Base-by-base conservation (phyloP, 1,140 invertebrate genomes). In the Danaus plexippus region DNA sequence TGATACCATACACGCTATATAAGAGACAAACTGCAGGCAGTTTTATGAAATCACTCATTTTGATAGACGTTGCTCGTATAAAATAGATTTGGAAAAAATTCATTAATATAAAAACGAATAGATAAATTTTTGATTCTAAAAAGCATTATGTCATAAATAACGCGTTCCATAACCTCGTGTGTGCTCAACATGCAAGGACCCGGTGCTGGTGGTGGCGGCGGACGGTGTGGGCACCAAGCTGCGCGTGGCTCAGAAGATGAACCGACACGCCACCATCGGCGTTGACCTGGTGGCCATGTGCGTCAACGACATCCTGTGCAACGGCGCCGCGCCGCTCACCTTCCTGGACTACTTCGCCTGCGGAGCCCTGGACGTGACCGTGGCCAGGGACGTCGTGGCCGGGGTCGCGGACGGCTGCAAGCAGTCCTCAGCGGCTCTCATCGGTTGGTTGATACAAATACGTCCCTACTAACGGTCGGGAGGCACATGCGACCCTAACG, bases 221-320 rank as follows among this genome's bases (percentile, higher is more conserved):
- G 97, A 99, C 88, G 98, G 98, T 11, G 97, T 99, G 18, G 98
- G 98, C 44, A 98, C 97, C 0, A 99, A 99, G 88, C 89, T 99
- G 6, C 96, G 96, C 91, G 92, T 98, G 64, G 97, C 97, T 2
- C 92, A 97, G 76, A 90, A 91, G 67, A 91, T 90, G 41, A 90
- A 91, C 49, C 90, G 91, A 41, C 95, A 98, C 74, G 83, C 90
- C 57, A 94, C 93, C 1, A 92, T 99, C 61, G 98, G 98, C 18
- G 93, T 97, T 64, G 98, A 99, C 88, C 89, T 99, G 53, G 97
- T 99, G 4, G 98, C 97, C n/a, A 99, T 99, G 97, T 99, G 97
- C 81, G 97, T 98, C 5, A 99, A 99, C 88, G 98, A 99, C 85
- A 93, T 99, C 47, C 87, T 99, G 11, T 96, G 95, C 43, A 96